These are phyloP conservation scores for Verasper variegatus DNA, from an alignment of 2,113 vertebrate species.

Conservation along the genomic window DNA sequence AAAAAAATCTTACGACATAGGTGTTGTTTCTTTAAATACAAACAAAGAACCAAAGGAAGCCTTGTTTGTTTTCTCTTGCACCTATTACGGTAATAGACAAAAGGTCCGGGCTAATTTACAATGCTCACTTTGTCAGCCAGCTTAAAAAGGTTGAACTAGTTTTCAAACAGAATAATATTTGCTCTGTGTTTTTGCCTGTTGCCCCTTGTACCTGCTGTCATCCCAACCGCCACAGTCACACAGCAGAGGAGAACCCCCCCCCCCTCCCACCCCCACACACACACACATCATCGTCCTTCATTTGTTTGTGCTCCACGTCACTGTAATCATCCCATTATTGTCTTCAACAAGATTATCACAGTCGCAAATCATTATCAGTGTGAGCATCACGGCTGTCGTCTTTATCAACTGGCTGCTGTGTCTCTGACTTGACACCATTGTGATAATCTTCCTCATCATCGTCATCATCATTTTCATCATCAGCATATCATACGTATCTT, in stretches of 20 bases:
- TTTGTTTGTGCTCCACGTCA: slow-evolving; percentile 48
- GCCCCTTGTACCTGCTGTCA: neutral
- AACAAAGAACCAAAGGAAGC: no score
- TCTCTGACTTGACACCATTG: slow-evolving; percentile 30
- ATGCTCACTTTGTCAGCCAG: no score
- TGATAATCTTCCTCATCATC: slow-evolving; percentile 39
- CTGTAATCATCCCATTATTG: slow-evolving; percentile 49
- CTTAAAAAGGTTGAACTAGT: no score
- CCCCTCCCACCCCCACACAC: no score
- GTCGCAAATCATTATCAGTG: slow-evolving; percentile 49
- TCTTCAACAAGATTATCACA: slow-evolving; percentile 59
- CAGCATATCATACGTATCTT: slow-evolving; percentile 49
- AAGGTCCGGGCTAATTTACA: no score
- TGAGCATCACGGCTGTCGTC: slow-evolving; percentile 41
- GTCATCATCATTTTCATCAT: slow-evolving; percentile 9
- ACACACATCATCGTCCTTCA: slow-evolving; percentile 34
- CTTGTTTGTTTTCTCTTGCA: no score
- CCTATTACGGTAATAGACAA: no score
- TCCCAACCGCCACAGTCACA: neutral
- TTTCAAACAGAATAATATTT: neutral
- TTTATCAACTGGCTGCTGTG: slow-evolving; percentile 39
- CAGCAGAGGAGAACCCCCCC: slow-evolving; percentile 19
- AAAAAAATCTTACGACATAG: no score
- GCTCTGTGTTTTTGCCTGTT: neutral
- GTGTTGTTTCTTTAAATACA: no score